These are phyloP conservation scores for Catocala nupta DNA, from an alignment of 2,888 invertebrate species.

Conservation along the genomic window DNA sequence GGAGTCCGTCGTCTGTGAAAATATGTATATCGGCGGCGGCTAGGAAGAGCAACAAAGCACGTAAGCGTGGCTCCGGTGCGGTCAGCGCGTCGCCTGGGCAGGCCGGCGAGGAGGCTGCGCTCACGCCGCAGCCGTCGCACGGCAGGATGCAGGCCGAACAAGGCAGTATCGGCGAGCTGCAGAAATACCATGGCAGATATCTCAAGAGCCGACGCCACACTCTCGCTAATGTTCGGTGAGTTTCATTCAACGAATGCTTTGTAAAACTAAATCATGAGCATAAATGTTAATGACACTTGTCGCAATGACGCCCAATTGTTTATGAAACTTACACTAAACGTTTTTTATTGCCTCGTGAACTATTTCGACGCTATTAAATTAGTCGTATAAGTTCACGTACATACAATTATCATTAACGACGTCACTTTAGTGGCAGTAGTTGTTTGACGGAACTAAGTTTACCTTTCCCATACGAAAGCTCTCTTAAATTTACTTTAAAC, in stretches of 20 bases:
- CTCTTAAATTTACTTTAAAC: too few relatives aligned
- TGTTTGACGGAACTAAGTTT: neutral
- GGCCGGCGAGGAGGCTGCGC: slow-evolving; percentile 72
- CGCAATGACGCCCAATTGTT: slow-evolving; percentile 38
- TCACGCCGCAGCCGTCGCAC: slow-evolving; percentile 71
- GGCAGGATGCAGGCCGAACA: slow-evolving; percentile 97
- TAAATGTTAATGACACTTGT: slow-evolving; percentile 26
- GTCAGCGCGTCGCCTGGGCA: slow-evolving; percentile 66
- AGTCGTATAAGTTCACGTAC: slow-evolving; percentile 26
- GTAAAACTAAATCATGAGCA: neutral
- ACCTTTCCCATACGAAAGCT: too few relatives aligned
- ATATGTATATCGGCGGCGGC: slow-evolving; percentile 87
- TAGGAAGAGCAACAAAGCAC: slow-evolving; percentile 83
- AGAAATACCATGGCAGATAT: slow-evolving; percentile 95
- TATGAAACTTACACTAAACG: slow-evolving; percentile 45
- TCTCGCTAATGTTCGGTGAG: slow-evolving; percentile 97
- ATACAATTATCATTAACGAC: too few relatives aligned
- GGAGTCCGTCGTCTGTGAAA: slow-evolving; percentile 88
- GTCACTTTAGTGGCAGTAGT: neutral
- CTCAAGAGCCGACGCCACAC: slow-evolving; percentile 95
- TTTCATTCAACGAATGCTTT: slow-evolving; percentile 47
- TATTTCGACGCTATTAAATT: slow-evolving; percentile 34
- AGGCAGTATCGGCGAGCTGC: slow-evolving; percentile 96
- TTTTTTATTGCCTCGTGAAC: slow-evolving; percentile 38
- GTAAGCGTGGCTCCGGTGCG: slow-evolving; percentile 81